Conservation (phyloP, 2,888 invertebrate genomes). For the Aphodius sticticus region DNA sequence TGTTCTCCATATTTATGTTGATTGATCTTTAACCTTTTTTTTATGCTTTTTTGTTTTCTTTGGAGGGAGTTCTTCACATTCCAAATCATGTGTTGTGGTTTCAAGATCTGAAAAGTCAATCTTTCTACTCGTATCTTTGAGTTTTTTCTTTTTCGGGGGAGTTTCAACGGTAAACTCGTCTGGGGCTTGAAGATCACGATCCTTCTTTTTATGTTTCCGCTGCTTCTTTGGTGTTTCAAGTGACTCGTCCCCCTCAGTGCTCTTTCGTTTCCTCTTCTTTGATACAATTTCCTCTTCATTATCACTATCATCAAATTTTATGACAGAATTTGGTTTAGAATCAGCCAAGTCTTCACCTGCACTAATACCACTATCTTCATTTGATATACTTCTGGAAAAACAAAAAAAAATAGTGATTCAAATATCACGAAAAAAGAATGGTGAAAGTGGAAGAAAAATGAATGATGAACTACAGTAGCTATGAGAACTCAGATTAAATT, state of each 20-base stretch:
- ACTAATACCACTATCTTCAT: conserved; percentile 45
- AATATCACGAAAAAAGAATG: not conserved
- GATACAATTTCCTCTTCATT: conserved; percentile 13
- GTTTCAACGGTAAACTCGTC: not conserved
- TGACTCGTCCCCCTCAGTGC: conserved; percentile 12
- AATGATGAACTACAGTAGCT: no score
- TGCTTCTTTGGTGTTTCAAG: conserved; percentile 9
- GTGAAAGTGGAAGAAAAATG: no score
- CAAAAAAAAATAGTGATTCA: conserved; percentile 14
- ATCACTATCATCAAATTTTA: conserved; percentile 30
- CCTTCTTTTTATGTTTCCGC: not conserved
- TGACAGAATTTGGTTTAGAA: conserved; percentile 11
- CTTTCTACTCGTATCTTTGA: not conserved
- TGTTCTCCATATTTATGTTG: not conserved
- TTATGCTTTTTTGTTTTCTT: not conserved
- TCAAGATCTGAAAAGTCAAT: not conserved
- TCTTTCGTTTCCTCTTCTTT: conserved; percentile 24
- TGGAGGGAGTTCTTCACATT: not conserved
- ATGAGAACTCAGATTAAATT: no score
- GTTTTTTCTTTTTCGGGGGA: not conserved
- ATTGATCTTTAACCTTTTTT: not conserved
- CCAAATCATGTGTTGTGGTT: not conserved
- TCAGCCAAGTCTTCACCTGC: conserved; percentile 40
- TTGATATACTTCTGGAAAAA: conserved; percentile 28
- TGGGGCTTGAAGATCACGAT: not conserved